Percentiles rank a stretch among this genome's conserved stretches.
phyloP scores from a whole-genome alignment of 1,140 invertebrate species.

The Trissolcus basalis region DNA sequence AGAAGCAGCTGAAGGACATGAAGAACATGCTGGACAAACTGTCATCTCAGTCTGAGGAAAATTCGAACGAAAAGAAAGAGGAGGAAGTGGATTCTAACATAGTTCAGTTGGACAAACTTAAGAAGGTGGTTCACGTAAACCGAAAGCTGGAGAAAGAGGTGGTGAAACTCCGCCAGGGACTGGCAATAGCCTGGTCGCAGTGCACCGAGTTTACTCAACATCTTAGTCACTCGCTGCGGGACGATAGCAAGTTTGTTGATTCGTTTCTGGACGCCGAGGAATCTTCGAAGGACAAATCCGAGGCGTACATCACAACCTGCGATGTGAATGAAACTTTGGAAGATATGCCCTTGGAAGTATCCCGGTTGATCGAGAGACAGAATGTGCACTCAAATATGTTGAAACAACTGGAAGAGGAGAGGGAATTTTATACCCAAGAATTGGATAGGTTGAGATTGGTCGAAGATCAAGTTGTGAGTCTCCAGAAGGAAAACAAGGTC shows the following conservation, averaged over 20 bases:
- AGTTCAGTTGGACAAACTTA: constrained; percentile 72
- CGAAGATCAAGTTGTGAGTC: constrained; percentile 54
- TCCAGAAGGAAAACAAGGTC: constrained; percentile 58
- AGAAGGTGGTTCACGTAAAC: constrained; percentile 79
- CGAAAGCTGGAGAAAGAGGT: constrained; percentile 78
- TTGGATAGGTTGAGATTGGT: constrained; percentile 40
- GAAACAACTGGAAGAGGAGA: constrained; percentile 60
- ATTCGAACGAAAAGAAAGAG: constrained; percentile 7
- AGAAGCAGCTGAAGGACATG: constrained; percentile 72
- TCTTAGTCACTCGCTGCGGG: constrained; percentile 77
- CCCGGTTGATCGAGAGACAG: constrained; percentile 39
- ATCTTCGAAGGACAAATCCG: constrained; percentile 30
- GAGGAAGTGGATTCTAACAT: constrained; percentile 37
- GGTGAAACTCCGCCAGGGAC: constrained; percentile 78
- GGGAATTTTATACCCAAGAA: constrained; percentile 29
- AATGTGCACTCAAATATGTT: constrained; percentile 32
- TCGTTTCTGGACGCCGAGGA: constrained; percentile 38
- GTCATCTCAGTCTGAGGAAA: constrained; percentile 30
- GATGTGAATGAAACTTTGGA: constrained; percentile 14
- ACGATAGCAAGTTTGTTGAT: constrained; percentile 72
- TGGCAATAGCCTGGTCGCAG: constrained; percentile 79
- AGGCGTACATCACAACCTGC: constrained; percentile 32
- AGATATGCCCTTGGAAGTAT: constrained; percentile 35
- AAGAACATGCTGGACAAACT: constrained; percentile 70
- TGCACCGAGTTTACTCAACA: constrained; percentile 79